phyloP scores from a whole-genome alignment of 2,888 invertebrate species.

The Scaptomyza flava region DNA sequence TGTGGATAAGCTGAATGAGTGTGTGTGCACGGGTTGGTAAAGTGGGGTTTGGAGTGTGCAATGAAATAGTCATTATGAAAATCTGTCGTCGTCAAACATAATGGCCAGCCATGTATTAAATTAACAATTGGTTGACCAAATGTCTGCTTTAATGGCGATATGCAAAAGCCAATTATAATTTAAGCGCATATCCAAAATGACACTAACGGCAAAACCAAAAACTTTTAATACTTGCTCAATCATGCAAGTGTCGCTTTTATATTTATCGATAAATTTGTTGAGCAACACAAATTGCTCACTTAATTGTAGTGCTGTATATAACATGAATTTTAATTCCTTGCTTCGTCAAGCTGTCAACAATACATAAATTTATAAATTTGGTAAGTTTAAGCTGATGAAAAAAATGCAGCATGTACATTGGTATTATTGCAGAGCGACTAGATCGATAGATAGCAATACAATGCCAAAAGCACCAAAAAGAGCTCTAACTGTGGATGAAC shows the following conservation, averaged over 20 bases:
- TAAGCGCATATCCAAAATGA: background rate
- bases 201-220: background rate
- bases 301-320: background rate
- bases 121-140: constrained; percentile 10
- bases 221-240: background rate
- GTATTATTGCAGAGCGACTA: background rate
- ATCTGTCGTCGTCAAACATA: constrained; percentile 68
- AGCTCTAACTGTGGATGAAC: background rate
- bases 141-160: constrained; percentile 24
- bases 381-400: background rate
- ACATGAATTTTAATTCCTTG: background rate
- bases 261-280: background rate
- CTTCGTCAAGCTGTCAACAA: background rate
- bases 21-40: background rate
- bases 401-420: no score
- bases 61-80: constrained; percentile 75
- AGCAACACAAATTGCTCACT: no score
- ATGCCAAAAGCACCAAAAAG: background rate
- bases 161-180: constrained; percentile 2
- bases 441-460: background rate
- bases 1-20: constrained; percentile 6
- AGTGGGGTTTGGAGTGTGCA: constrained; percentile 17
- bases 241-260: constrained; percentile 1
- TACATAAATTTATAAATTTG: background rate
- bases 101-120: constrained; percentile 57